A percentile compares a stretch with the other conserved stretches of the same genome.
Evolutionary conservation across 2,797 vertebrate species (phyloP).

Genomic region (Vespertilio murinus): DNA sequence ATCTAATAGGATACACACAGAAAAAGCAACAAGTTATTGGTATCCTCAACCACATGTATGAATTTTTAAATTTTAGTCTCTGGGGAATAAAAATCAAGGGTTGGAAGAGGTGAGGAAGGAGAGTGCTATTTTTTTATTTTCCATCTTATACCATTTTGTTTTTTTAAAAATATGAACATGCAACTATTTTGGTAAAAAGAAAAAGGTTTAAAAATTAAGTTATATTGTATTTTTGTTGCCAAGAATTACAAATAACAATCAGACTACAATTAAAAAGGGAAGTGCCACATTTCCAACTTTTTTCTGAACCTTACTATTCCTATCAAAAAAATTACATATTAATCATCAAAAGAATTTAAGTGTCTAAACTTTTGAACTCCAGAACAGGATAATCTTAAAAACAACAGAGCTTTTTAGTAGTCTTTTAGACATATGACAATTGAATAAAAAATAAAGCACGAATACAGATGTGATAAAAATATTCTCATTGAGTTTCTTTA

Average conservation of each 20-base stretch:
- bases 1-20: background rate
- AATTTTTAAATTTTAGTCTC: background rate
- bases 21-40: background rate
- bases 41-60: background rate
- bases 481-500: slow-evolving; percentile 17
- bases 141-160: background rate
- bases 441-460: background rate
- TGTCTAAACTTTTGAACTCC: background rate
- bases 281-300: background rate
- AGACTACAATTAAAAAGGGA: background rate
- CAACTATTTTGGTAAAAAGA: background rate
- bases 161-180: slow-evolving; percentile 3
- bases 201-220: slow-evolving; percentile 34
- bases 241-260: slow-evolving; percentile 36
- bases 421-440: slow-evolving; percentile 24
- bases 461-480: slow-evolving; percentile 1
- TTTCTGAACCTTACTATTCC: background rate
- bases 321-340: background rate
- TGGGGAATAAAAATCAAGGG: background rate
- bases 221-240: background rate
- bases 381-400: background rate
- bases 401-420: background rate
- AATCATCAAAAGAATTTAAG: slow-evolving; percentile 28
- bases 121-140: slow-evolving; percentile 9
- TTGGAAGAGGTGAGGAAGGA: background rate